Conservation (phyloP, 2,888 invertebrate genomes). For the Allacma fusca region DNA sequence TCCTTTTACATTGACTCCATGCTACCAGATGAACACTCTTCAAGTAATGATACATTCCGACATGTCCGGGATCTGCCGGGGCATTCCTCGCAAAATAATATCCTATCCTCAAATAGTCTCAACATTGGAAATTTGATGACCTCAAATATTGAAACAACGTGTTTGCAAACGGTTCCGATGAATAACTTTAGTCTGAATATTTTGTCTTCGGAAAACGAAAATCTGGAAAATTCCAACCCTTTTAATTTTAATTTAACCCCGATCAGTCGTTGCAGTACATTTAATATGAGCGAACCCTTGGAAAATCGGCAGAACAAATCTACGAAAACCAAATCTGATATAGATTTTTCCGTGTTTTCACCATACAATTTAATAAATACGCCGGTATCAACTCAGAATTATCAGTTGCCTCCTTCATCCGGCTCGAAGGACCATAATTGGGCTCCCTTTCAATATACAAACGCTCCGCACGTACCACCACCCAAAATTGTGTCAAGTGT, state of each 20-base stretch:
- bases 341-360: conserved; percentile 19
- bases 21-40: conserved; percentile 59
- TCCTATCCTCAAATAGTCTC: too few species aligned
- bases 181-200: conserved; percentile 11
- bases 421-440: background rate
- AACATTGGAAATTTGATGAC: too few species aligned
- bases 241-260: conserved; percentile 31
- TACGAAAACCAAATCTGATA: background rate
- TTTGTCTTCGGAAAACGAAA: background rate
- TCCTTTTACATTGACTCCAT: conserved; percentile 60
- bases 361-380: conserved; percentile 5
- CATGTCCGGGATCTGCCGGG: background rate
- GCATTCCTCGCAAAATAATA: background rate
- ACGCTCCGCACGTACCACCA: too few species aligned
- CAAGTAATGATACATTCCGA: too few species aligned
- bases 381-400: background rate
- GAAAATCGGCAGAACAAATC: too few species aligned
- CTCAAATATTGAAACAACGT: too few species aligned
- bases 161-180: too few species aligned
- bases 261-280: too few species aligned
- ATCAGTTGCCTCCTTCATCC: too few species aligned
- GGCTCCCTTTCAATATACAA: background rate
- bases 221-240: conserved; percentile 31
- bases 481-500: too few species aligned
- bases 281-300: too few species aligned